Base-by-base conservation (phyloP, 2,888 invertebrate genomes). In the Lathronympha strigana region DNA sequence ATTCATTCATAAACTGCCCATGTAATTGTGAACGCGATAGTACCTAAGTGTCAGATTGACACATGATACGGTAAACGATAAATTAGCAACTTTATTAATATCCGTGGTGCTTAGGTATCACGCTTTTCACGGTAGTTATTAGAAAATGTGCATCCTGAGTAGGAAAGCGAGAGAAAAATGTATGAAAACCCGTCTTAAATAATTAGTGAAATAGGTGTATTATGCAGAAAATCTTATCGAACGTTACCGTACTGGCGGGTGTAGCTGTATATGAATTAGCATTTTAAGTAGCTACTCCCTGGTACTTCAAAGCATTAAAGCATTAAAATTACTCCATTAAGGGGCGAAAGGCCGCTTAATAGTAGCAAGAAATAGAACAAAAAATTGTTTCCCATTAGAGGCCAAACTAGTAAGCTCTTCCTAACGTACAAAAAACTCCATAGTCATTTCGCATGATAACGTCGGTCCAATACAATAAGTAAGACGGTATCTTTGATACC, bases 361-460 rank as follows among this genome's bases (percentile, higher is more conserved):
- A 73, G 76, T 71, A 72, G 77, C 78, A 82, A 83, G 79, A 84
- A 80, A 78, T 71, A 72, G 73, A 75, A 82, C 77, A 84, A 86
- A 85, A 86, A 83, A 72, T 67, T 78, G 74, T 75, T 80, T 80
- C 76, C 76, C 79, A 86, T 84, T 83, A 83, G 77, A 81, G 75
- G 79, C 81, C 72, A 76, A 77, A 81, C 79, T 86, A 84, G 85
- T 86, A 83, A 84, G 81, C 76, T 77, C 73, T 76, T 77, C 76
- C 75, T 76, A 78, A 74, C 77, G 73, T 74, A 72, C 75, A 77
- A 88, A 87, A 88, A 90, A 89, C 79, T 79, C 82, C 84, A 79
- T 80, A 82, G 84, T 86, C 86, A 88, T 83, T 82, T 81, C 76
- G 72, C 78, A 82, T 81, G 81, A 85, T 88, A 86, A 86, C 81